Percentiles rank a stretch among this genome's conserved stretches.
Evolutionary conservation across 2,888 invertebrate genomes (phyloP).

Genomic region (Chrysomela aeneicollis): DNA sequence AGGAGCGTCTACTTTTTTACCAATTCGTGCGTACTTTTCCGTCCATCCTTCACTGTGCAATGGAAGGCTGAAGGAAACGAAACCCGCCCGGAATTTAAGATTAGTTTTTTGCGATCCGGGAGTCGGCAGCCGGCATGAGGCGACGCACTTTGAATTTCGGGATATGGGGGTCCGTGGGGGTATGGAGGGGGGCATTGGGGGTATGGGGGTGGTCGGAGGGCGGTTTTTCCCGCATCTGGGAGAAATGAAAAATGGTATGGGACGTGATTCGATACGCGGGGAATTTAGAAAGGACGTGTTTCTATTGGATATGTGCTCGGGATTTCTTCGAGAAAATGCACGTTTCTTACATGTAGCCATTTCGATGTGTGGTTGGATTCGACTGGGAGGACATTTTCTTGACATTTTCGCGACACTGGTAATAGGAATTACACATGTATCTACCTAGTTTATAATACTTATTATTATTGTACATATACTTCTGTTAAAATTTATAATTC

Average conservation of each 20-base stretch:
- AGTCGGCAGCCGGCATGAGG: slow-evolving; percentile 15
- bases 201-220: neutral
- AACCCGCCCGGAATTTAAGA: slow-evolving; percentile 34
- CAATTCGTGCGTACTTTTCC: neutral
- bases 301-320: neutral
- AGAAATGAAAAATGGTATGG: slow-evolving; percentile 5
- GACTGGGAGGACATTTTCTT: too few relatives aligned
- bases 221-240: slow-evolving; percentile 2
- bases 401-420: too few relatives aligned
- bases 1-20: neutral
- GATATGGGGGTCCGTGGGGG: neutral
- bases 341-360: neutral
- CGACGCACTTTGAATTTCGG: slow-evolving; percentile 32
- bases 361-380: neutral
- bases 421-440: too few relatives aligned
- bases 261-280: slow-evolving; percentile 3
- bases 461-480: too few relatives aligned
- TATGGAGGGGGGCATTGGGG: neutral
- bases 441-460: too few relatives aligned
- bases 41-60: neutral
- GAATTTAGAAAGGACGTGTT: neutral
- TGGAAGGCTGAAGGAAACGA: neutral
- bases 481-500: too few relatives aligned
- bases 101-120: slow-evolving; percentile 29
- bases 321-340: neutral